Evolutionary conservation across 2,797 vertebrate species (phyloP), one percentile per base, ranked within the genome.

Genomic region (Sebastes alutus): DNA sequence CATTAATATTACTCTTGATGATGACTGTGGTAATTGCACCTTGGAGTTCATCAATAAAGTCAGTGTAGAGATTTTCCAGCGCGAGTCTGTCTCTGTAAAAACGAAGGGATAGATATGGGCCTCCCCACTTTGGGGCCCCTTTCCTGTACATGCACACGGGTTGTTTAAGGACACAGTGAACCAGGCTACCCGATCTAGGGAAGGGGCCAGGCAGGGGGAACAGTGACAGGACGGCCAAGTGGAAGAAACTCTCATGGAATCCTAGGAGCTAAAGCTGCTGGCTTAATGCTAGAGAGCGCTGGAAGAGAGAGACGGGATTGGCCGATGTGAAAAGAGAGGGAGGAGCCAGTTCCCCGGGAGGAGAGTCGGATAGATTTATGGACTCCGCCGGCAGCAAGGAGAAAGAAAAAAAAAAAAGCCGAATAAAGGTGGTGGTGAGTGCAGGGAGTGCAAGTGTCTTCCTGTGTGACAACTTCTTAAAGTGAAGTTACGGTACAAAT

Each of bases 161-260:
- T 96, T 96, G 94, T 96, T 94, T 96, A 89, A 96, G 95, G 96
- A 96, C 95, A 96, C 94, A 85, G 91, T 95, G 95, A 96, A 96
- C 96, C 93, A 90, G 94, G 94, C 94, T 95, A 96, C 95, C 95
- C 94, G 90, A 95, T 94, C 93, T 87, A 88, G 93, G 68, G 88
- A 93, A 92, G 93, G 95, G 95, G 95, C 96, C 94, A 87, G 65
- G 83, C 88, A 94, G 88, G 94, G 95, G 96, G 95, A 92, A 75
- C 82, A 89, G 88, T 89, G 95, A 96, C 92, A 58, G 92, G 91
- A 91, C 91, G 92, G 89, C 90, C 90, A 93, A 91, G 81, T 92
- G 84, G 87, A 92, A 93, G 94, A 93, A 94, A 93, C 92, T 88
- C 87, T 91, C 89, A 88, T 87, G 87, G 89, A 94, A 94, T 94